Evolutionary conservation across 2,797 vertebrate genomes (phyloP), one percentile per base, ranked within the genome.

Genomic region (Crocodylus rhombifer): DNA sequence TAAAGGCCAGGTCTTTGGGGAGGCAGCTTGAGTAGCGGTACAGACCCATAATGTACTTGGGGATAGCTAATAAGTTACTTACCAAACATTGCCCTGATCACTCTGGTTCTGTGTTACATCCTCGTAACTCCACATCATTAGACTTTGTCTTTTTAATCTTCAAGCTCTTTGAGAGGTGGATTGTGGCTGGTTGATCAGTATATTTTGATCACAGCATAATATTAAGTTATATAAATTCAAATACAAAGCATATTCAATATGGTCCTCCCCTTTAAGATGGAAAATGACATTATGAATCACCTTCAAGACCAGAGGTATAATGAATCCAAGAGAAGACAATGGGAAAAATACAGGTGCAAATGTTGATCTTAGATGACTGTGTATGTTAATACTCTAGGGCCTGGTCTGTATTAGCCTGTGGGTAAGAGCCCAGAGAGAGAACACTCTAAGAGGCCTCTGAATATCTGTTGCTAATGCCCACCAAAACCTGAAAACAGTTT

Each of bases 31-130:
- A 51, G 42, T 51, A 51, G 42, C 9, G 10, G 42, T 51, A 51
- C 42, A 51, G 42, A 51, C 42, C 42, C 42, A 51, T 51, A 51
- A 11, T 51, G 42, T 51, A 10, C 42, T 51, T 51, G 42, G 95
- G 95, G 95, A 81, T 94, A 94, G 96, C 82, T 65, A 91, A 23
- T 79, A 89, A 95, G 96, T 65, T 95, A 95, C 95, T 91, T 94
- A 74, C 87, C 90, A 93, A 85, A 79, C 10, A 25, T 87, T 76
- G 42, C 8, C 82, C 89, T 56, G 62, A 80, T 90, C 86, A 77
- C 69, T 92, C 87, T 76, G 61, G 23, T 93, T 92, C 79, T 84
- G 58, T 92, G 80, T 71, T 92, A 30, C 18, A 7, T 95, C 23
- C 88, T 82, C 84, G 10, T 86, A 75, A 58, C 55, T 90, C 65